A percentile compares a stretch with the other conserved stretches of the same genome.
phyloP scores from a whole-genome alignment of 2,113 vertebrate species.

The Danionella cerebrum region DNA sequence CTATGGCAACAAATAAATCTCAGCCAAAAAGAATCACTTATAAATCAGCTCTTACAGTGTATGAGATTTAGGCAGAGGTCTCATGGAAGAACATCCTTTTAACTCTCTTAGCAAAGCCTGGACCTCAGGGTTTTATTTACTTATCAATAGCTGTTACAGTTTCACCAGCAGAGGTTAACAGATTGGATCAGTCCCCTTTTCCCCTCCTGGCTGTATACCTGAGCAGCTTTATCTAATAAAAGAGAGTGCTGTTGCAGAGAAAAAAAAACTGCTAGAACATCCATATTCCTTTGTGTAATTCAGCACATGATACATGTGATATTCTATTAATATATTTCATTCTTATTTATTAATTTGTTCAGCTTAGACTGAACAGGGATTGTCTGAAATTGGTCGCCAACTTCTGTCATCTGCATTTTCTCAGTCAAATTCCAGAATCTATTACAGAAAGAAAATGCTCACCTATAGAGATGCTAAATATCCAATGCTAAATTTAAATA shows the following conservation, averaged over 20 bases:
- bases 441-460: no score
- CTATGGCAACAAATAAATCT: neutral
- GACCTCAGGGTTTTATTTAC: constrained; percentile 5
- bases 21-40: constrained; percentile 14
- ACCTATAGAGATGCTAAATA: no score
- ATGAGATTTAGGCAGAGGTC: constrained; percentile 2
- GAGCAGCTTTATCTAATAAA: constrained; percentile 19
- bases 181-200: constrained; percentile 20
- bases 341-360: neutral
- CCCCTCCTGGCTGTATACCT: neutral
- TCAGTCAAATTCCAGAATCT: neutral
- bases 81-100: neutral
- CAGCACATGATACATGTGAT: neutral
- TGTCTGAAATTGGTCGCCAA: neutral
- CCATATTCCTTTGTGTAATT: constrained; percentile 1
- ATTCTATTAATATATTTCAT: neutral
- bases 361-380: neutral
- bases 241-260: neutral
- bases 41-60: neutral
- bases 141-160: neutral
- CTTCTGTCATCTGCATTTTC: neutral
- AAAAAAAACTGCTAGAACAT: neutral
- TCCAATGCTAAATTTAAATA: no score
- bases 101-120: neutral
- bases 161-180: neutral